Evolutionary conservation across 1,140 invertebrate species (phyloP).

Genomic region (Magallana angulata): DNA sequence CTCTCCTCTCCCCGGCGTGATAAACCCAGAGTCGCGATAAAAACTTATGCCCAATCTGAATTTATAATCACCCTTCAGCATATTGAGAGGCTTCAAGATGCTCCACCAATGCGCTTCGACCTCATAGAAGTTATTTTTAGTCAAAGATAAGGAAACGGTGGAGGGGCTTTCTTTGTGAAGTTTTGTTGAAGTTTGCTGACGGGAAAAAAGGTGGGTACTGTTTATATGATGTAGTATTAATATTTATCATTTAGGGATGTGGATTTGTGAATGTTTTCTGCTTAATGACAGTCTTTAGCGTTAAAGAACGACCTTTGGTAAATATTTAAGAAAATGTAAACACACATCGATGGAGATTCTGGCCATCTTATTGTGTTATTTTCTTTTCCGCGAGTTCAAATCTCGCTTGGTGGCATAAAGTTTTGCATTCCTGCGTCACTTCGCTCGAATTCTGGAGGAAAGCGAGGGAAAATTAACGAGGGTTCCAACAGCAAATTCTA

Average conservation of each 20-base stretch:
- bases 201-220: not conserved
- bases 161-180: slow-evolving; percentile 26
- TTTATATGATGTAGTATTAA: not conserved
- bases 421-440: not conserved
- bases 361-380: not conserved
- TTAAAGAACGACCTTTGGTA: not conserved
- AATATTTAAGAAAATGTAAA: slow-evolving; percentile 4
- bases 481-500: not conserved
- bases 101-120: slow-evolving; percentile 35
- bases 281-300: not conserved
- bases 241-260: slow-evolving; percentile 10
- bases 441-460: not conserved
- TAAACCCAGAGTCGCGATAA: slow-evolving; percentile 3
- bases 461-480: not conserved
- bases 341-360: not conserved
- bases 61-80: slow-evolving; percentile 17
- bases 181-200: slow-evolving; percentile 17
- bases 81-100: slow-evolving; percentile 33
- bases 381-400: not conserved
- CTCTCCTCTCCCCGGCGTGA: not conserved
- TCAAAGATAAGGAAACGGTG: slow-evolving; percentile 25
- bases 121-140: slow-evolving; percentile 32
- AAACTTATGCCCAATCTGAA: slow-evolving; percentile 37
- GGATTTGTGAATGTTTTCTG: not conserved
- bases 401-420: not conserved